Evolutionary conservation across 2,113 vertebrate species (phyloP), one percentile per base, ranked within the genome.

Genomic region (Equus przewalskii): DNA sequence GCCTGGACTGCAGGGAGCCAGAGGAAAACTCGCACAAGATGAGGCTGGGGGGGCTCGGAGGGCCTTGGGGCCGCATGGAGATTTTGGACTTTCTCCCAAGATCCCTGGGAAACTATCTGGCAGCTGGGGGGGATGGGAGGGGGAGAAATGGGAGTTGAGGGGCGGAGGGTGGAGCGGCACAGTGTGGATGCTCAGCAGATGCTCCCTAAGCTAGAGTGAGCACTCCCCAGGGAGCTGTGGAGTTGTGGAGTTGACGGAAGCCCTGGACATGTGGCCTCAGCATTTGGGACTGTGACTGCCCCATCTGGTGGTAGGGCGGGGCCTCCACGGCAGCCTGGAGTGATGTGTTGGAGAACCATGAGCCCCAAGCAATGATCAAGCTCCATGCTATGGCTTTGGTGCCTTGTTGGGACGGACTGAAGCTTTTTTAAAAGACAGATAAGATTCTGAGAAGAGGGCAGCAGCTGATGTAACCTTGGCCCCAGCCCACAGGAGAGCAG

Each of bases 361-460:
- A 46, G 36, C 15, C 41, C 19, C 69, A 4, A 3, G 3, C 3
- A 73, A 51, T 9, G 9, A 51, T 93, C 65, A 5, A 36, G 69
- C 54, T 36, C 19, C 36, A 19, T 7, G 7, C 19, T 30, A 10
- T 6, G 18, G 51, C 56, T 76, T 49, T 6, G 1, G 13, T 60
- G 33, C 51, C 86, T 46, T 81, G 83, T 60, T 49, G 56, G 82
- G 46, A 88, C 51, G 30, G 64, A 73, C 19, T 5, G 80, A 82
- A 88, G 75, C 33, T 79, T 92, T 89, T 89, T 51, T 15, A 67
- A 88, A 84, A 93, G 62, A 64, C 76, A 75, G 84, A 62, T 56
- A 79, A 62, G 70, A 49, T 84, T 84, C 85, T 93, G 89, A 89
- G 73, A 91, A 78, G 82, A 67, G 56, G 73, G 51, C 69, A 70